Evolutionary conservation across 2,113 vertebrate species (phyloP), one percentile per base, ranked within the genome.

Genomic region (Bostrychus sinensis): DNA sequence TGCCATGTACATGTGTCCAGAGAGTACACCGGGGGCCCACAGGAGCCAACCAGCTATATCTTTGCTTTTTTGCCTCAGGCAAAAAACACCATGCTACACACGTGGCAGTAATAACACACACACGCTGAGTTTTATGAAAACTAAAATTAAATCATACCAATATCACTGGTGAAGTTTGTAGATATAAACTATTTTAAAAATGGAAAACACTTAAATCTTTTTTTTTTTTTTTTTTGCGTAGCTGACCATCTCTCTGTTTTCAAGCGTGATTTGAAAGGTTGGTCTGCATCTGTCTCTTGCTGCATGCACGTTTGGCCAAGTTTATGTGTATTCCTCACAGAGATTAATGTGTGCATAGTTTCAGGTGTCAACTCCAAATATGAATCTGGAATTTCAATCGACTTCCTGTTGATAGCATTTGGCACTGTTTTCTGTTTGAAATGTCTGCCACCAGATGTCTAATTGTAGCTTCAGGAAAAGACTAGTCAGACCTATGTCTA

Each of bases 371-470:
- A 77, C 65, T 51, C 58, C 56, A 45, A 66, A 61, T 36, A 48
- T 60, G 53, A 58, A 69, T 66, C 53, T 64, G n/a, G 64, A 77
- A 82, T 82, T 66, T 62, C 75, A 69, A 69, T 61, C 30, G 54
- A 61, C 30, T 72, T 45, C 72, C 25, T 67, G 67, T 56, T 75
- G 61, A 72, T 69, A 72, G 57, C 58, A 26, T 61, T 62, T 70
- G 65, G 72, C 68, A 65, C 39, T 16, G 34, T 62, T 23, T 28
- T 32, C 10, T 14, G 48, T 16, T 26, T 36, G 53, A 70, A 62
- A 68, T 54, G 64, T 39, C 45, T 56, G 11, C 7, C 36, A 51
- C 17, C 14, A 51, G 3, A 22, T 11, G 6, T 13, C 17, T 62
- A 38, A 8, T 63, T 43, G 54, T 34, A 58, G 12, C 22, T 25